A percentile compares a stretch with the other conserved stretches of the same genome.
These are phyloP conservation scores for Ceyx margarethae DNA, from an alignment of 2,113 vertebrate genomes.

Conservation along the genomic window DNA sequence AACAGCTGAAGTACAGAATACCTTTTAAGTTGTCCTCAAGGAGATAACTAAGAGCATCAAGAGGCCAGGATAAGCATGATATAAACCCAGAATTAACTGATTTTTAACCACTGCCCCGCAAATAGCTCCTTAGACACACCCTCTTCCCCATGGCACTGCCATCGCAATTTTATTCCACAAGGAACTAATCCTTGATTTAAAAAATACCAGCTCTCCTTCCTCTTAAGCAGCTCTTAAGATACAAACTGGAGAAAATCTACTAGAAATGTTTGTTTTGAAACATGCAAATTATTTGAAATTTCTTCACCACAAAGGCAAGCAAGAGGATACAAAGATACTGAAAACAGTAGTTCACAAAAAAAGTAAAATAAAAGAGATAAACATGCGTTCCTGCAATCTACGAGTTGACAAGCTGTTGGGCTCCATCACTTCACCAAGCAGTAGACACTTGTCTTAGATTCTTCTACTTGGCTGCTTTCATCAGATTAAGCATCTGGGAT, in stretches of 20 bases:
- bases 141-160: neutral
- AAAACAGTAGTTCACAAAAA: constrained; percentile 23
- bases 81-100: neutral
- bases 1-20: neutral
- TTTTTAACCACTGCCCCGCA: neutral
- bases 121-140: neutral
- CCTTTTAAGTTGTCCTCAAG: neutral
- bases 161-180: neutral
- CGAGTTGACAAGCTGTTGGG: constrained; percentile 62
- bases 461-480: constrained; percentile 70
- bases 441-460: constrained; percentile 60
- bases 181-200: neutral
- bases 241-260: neutral
- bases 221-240: neutral
- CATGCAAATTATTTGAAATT: neutral
- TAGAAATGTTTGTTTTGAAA: constrained; percentile 38
- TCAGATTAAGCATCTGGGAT: constrained; percentile 80
- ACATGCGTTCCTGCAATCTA: constrained; percentile 49
- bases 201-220: neutral
- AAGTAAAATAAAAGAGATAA: neutral
- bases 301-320: neutral
- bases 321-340: neutral
- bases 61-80: neutral
- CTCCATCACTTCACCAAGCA: constrained; percentile 55
- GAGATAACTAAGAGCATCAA: neutral